Evolutionary conservation across 1,140 invertebrate genomes (phyloP).

Genomic region (Cyclargus thomasi): DNA sequence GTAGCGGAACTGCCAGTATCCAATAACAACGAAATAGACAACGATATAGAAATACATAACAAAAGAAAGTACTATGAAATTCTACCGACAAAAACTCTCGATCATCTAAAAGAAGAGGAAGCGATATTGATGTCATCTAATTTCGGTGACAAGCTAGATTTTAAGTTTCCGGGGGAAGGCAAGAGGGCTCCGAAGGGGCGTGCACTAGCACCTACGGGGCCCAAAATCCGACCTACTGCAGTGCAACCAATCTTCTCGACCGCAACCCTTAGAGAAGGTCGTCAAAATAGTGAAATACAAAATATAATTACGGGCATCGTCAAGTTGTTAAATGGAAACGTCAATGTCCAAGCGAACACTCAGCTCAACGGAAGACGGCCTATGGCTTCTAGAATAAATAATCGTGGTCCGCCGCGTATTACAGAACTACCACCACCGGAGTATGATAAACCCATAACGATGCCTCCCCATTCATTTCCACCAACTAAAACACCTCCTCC

Average conservation of each 20-base stretch:
- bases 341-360: slow-evolving; percentile 85
- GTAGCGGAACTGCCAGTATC: slow-evolving; percentile 56
- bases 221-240: slow-evolving; percentile 75
- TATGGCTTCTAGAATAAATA: slow-evolving; percentile 86
- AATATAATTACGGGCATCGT: slow-evolving; percentile 94
- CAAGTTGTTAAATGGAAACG: slow-evolving; percentile 90
- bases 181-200: slow-evolving; percentile 81
- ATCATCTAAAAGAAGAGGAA: slow-evolving; percentile 49
- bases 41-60: slow-evolving; percentile 64
- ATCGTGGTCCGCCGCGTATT: slow-evolving; percentile 89
- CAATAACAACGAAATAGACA: slow-evolving; percentile 66
- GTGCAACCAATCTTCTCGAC: slow-evolving; percentile 71
- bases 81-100: slow-evolving; percentile 63
- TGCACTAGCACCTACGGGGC: slow-evolving; percentile 78
- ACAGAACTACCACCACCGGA: slow-evolving; percentile 84
- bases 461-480: slow-evolving; percentile 52
- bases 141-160: slow-evolving; percentile 57
- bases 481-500: slow-evolving; percentile 77
- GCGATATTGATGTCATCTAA: slow-evolving; percentile 53
- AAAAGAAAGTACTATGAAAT: slow-evolving; percentile 69
- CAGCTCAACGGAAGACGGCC: slow-evolving; percentile 76
- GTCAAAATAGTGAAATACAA: slow-evolving; percentile 87
- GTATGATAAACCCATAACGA: slow-evolving; percentile 77
- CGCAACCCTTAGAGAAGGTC: slow-evolving; percentile 53
- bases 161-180: slow-evolving; percentile 81